Base-by-base conservation (phyloP, 2,797 vertebrate species). In the Cyprinodon diabolis region DNA sequence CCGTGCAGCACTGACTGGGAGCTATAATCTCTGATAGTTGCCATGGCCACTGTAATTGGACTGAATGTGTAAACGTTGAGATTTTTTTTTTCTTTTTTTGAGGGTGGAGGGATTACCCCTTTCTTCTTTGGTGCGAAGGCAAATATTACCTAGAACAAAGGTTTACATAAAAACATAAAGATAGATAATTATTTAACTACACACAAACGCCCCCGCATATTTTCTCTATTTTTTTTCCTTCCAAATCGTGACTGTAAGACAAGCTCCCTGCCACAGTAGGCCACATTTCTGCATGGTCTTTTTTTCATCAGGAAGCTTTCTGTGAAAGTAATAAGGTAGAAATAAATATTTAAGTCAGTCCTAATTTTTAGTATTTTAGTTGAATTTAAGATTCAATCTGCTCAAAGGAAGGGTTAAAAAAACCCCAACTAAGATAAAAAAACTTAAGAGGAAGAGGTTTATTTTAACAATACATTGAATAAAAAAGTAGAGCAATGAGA, bases 11-110 rank as follows among this genome's bases (percentile, higher is more conserved):
- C 91, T 88, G 89, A 88, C 89, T 92, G 89, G 74, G 78, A 81
- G 86, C 88, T 86, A 75, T 93, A 91, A 93, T 92, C 92, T 91
- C 88, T 92, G 93, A 94, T 94, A 94, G 92, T 94, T 93, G 90
- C 93, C 93, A 94, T 94, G 92, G 91, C 43, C 82, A 93, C 93
- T 77, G 82, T 91, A 90, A 93, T 90, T 91, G 90, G 85, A 86
- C 79, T 66, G 79, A 57, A 72, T 76, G 67, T 73, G 68, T n/a
- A 75, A 60, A 37, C n/a, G 40, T 66, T 76, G 71, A 85, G 76
- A 86, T 84, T 88, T 88, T 3, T 30, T 30, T 30, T 30, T 30
- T 30, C 2, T 30, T 30, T 30, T 30, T 30, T 30, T n/a, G n/a
- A n/a, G 30, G 30, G 30, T 30, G 30, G 30, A 30, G 30, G 30